These are phyloP conservation scores for Pollenia angustigena DNA, from an alignment of 2,888 invertebrate species.

Conservation along the genomic window DNA sequence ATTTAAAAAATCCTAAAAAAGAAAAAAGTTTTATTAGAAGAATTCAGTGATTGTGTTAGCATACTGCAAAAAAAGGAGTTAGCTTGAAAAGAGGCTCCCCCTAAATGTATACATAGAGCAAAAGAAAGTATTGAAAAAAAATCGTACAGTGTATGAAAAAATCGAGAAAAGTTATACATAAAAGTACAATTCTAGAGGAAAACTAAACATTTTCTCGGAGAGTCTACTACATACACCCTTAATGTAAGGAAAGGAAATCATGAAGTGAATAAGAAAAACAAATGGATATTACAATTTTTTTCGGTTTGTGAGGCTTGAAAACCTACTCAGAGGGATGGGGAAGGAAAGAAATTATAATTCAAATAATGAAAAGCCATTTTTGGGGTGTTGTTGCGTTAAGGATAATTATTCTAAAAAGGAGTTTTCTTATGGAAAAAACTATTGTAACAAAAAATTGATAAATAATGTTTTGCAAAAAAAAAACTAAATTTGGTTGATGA, in stretches of 20 bases:
- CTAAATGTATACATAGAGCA: conserved; percentile 68
- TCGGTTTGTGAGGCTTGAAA: not conserved
- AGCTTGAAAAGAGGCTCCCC: conserved; percentile 36
- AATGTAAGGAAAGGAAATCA: conserved; percentile 36
- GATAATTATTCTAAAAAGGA: not conserved
- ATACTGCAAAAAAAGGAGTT: conserved; percentile 65
- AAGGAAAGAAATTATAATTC: conserved; percentile 17
- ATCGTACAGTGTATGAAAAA: conserved; percentile 23
- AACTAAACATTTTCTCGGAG: conserved; percentile 37
- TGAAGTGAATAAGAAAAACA: conserved; percentile 39
- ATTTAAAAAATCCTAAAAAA: conserved; percentile 25
- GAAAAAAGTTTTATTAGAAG: conserved; percentile 11
- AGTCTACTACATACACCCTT: conserved; percentile 58
- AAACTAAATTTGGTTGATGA: not conserved
- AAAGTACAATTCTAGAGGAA: conserved; percentile 36
- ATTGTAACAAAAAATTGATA: not conserved
- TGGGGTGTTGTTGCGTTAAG: conserved; percentile 52
- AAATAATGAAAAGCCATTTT: conserved; percentile 4
- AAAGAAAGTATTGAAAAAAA: conserved; percentile 53
- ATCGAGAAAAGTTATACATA: conserved; percentile 49
- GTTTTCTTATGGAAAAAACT: not conserved
- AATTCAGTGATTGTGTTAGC: conserved; percentile 54
- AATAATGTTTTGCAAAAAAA: not conserved
- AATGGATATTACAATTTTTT: not conserved
- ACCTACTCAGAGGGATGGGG: conserved; percentile 5